Evolutionary conservation across 2,113 vertebrate species (phyloP), one percentile per base, ranked within the genome.

Genomic region (Cinclus mexicanus): DNA sequence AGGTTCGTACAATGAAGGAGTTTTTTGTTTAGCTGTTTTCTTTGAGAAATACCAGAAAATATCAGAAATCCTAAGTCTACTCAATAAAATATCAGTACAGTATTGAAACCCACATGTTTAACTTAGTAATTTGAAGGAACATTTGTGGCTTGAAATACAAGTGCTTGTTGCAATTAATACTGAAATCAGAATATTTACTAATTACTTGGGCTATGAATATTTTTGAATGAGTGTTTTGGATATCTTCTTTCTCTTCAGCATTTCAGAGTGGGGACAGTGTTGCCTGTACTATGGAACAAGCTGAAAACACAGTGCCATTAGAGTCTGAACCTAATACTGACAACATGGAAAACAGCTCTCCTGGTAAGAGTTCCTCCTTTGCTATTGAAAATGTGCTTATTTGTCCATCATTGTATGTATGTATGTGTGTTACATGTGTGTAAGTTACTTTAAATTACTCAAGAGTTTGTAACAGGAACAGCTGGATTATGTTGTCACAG

Each of bases 331-430:
- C 97, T 97, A 98, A 97, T 95, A 98, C 98, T 96, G 97, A 98
- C 94, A 94, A 94, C 96, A 97, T 98, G 98, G 98, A 98, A 97
- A 98, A 98, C 92, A 97, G 95, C 95, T 98, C 98, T 98, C 97
- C 98, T 98, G 99, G 99, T 99, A 98, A 87, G 68, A 72, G 33
- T 74, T 71, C 10, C 59, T 91, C 49, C 60, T 89, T 87, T 75
- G 33, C 53, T 57, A 6, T 39, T 26, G 21, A 50, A 90, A 33
- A 49, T 61, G 18, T 4, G 8, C 11, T 42, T 29, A 14, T 29
- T 74, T 72, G 46, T 93, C 12, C 3, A 1, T 3, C 4, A 1
- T 65, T 65, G 25, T 55, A 1, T 29, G 10, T 55, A 1, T 29
- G 10, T 63, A 3, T 17, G 10, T 56, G 8, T 26, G 11, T 69